These are phyloP conservation scores for Florisuga fusca DNA, from an alignment of 2,797 vertebrate species.

Conservation along the genomic window DNA sequence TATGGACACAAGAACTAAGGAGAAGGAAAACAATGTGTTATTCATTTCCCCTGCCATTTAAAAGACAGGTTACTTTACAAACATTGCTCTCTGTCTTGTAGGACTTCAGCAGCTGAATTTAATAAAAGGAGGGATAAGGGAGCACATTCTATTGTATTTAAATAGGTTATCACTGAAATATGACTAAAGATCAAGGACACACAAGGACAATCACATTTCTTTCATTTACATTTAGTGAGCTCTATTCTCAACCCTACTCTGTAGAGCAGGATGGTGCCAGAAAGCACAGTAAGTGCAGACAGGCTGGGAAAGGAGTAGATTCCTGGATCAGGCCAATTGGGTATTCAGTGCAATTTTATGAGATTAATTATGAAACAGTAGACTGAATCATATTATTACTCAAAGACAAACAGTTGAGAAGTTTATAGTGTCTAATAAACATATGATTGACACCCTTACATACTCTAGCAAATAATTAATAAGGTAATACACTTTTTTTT, in stretches of 20 bases:
- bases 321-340: neutral
- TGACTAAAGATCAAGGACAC: neutral
- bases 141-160: neutral
- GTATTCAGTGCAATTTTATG: neutral
- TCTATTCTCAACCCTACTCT: neutral
- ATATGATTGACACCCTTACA: neutral
- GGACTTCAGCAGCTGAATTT: neutral
- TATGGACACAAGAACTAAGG: slow-evolving; percentile 77
- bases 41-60: neutral
- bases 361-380: neutral
- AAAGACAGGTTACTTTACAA: neutral
- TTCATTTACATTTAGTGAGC: neutral
- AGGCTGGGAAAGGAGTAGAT: neutral
- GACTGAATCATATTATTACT: neutral
- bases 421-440: neutral
- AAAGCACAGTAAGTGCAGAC: neutral
- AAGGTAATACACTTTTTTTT: neutral
- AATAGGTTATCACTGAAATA: neutral
- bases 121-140: neutral
- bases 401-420: neutral
- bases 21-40: neutral
- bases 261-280: neutral
- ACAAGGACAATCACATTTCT: neutral
- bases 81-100: neutral
- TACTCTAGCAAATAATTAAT: neutral